Base-by-base conservation (phyloP, 2,888 invertebrate species). In the Drosophila niveifrons region DNA sequence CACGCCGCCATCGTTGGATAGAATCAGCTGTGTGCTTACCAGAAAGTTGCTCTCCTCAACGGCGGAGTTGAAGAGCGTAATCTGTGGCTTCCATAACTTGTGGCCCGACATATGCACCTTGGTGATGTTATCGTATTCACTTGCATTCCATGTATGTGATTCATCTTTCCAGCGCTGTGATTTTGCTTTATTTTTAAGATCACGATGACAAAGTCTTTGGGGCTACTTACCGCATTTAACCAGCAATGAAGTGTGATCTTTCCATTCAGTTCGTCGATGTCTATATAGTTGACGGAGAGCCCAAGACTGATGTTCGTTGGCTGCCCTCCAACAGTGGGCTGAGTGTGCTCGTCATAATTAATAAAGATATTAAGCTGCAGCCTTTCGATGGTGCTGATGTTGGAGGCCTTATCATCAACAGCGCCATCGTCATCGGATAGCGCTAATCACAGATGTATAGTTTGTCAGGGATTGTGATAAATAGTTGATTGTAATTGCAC, bases 1-100 rank as follows among this genome's bases (percentile, higher is more conserved):
- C 0, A 95, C 93, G 4, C 88, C 90, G 0, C 86, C 89, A 23
- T 85, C 64, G 39, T 46, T 90, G 1, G 56, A 57, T 6, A 80
- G 48, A 1, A 79, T 43, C 1, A 76, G 67, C 46, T 77, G 80
- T 0, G 84, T 87, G 36, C 86, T 80, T 29, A 80, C 88, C 31
- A 90, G 48, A 76, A 94, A 95, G 41, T 94, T 93, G 9, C 94
- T 93, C 44, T 93, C 94, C 39, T 94, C 94, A 8, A 94, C 93
- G 2, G 95, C 95, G 71, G 95, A 95, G 92, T 96, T 96, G 79
- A 95, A 95, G 11, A 96, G 93, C 71, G 94, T 94, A 6, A 92
- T 78, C 67, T 96, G 96, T 3, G 96, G 97, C 91, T 94, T 94
- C 96, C 97, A 97, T 78, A 97, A 93, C 89, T 96, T 96, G 90